Evolutionary conservation across 2,888 invertebrate genomes (phyloP).

Genomic region (Leptothorax acervorum): DNA sequence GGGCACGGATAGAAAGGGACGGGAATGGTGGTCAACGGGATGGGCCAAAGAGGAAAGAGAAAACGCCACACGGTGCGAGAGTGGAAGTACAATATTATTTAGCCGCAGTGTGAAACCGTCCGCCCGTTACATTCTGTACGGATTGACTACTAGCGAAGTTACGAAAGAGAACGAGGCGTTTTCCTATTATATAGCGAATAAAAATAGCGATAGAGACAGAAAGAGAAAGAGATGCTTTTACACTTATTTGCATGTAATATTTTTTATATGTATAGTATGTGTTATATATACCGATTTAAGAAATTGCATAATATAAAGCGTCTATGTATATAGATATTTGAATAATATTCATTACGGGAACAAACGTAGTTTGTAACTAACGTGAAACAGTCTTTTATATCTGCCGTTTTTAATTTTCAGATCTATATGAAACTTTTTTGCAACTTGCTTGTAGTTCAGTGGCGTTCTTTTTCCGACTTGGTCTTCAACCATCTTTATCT

Average conservation of each 20-base stretch:
- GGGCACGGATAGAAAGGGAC: constrained; percentile 51
- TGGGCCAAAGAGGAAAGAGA: constrained; percentile 47
- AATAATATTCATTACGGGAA: neutral
- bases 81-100: constrained; percentile 75
- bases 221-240: neutral
- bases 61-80: constrained; percentile 59
- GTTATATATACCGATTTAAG: neutral
- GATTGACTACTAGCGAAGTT: constrained; percentile 73
- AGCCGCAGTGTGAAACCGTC: constrained; percentile 71
- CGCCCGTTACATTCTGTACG: constrained; percentile 63
- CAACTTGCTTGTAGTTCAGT: neutral
- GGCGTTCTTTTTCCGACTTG: constrained; percentile 52
- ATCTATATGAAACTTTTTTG: neutral
- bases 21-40: constrained; percentile 27
- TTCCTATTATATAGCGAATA: neutral
- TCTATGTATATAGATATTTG: neutral
- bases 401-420: neutral
- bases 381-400: neutral
- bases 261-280: neutral
- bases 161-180: constrained; percentile 18
- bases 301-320: neutral
- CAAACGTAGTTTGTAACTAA: neutral
- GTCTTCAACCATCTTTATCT: constrained; percentile 49
- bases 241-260: neutral
- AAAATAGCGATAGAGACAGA: neutral